A percentile compares a stretch with the other conserved stretches of the same genome.
Evolutionary conservation across 2,888 invertebrate genomes (phyloP).

Genomic region (Drosophila multiciliata): DNA sequence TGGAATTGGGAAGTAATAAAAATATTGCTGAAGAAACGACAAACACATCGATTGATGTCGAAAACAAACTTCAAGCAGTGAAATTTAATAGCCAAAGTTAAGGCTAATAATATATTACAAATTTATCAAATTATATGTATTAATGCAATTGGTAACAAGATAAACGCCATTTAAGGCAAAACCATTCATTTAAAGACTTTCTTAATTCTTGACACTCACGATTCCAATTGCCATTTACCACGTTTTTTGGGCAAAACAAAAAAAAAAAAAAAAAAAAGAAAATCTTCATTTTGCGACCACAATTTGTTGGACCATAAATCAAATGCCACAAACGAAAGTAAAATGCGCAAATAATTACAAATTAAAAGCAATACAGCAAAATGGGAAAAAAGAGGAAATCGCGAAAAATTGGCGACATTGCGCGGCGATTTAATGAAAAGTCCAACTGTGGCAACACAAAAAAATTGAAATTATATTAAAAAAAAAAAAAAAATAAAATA

Average conservation of each 20-base stretch:
- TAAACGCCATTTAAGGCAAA: slow-evolving; percentile 15
- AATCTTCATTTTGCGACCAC: slow-evolving; percentile 54
- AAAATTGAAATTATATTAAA: slow-evolving; percentile 76
- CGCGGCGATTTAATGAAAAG: slow-evolving; percentile 74
- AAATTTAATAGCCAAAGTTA: neutral
- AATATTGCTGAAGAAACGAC: neutral
- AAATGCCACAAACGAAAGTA: slow-evolving; percentile 73
- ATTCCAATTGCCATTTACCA: slow-evolving; percentile 68
- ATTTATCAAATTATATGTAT: neutral
- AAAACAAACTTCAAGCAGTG: neutral
- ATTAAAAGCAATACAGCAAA: slow-evolving; percentile 58
- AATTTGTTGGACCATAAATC: slow-evolving; percentile 69
- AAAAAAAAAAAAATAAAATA: slow-evolving; percentile 21
- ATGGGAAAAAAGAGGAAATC: slow-evolving; percentile 15
- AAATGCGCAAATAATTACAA: slow-evolving; percentile 74
- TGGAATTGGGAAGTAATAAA: neutral
- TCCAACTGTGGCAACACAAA: slow-evolving; percentile 53
- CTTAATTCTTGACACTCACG: slow-evolving; percentile 64
- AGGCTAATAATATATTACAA: neutral
- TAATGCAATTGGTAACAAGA: slow-evolving; percentile 2
- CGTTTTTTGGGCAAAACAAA: slow-evolving; percentile 44
- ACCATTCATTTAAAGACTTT: slow-evolving; percentile 32
- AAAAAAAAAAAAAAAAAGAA: neutral
- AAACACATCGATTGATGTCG: neutral
- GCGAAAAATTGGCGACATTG: slow-evolving; percentile 67